Evolutionary conservation across 1,140 invertebrate species (phyloP), one percentile per base, ranked within the genome.

Genomic region (Leptopilina clavipes): DNA sequence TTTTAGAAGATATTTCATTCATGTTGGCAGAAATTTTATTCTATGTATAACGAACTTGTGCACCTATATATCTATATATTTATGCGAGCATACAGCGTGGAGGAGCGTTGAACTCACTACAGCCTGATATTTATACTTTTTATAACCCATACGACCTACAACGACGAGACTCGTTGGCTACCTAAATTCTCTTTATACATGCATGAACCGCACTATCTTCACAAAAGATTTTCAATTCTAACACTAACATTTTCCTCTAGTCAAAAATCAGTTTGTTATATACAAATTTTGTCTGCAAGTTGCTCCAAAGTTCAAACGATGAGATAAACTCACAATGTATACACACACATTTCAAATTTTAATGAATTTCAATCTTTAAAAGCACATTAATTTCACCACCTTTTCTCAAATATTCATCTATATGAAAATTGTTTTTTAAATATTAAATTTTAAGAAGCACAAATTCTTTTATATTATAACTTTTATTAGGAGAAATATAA

Each of bases 91-190:
- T 59, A 22, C 19, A 22, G 31, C 71, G 18, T 48, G 43, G 43
- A 74, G 71, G 79, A 74, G 70, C 79, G 70, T 74, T 79, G 79
- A 81, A 81, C 79, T 71, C 73, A n/a, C 54, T 19, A 19, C 72
- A 54, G 76, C 25, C 14, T 72, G 79, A 79, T 78, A 75, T 81
- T 76, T 79, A 79, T 76, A 76, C 45, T 25, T 31, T 81, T 81
- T 81, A 79, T 81, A 72, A 72, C 74, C 48, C 59, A 71, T 70
- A 78, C 54, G 25, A 43, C 45, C 71, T 31, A 59, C 19, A 31
- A 65, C 59, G 59, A 65, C 19, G 59, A 54, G 52, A 65, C 59
- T n/a, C 14, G 3, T 14, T 22, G 25, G 59, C 59, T 65, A 65
- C 59, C 59, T 7, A 65, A 65, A 65, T 65, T 65, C 22, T 31